Evolutionary conservation across 2,113 vertebrate genomes (phyloP).

Genomic region (Salvelinus namaycush): DNA sequence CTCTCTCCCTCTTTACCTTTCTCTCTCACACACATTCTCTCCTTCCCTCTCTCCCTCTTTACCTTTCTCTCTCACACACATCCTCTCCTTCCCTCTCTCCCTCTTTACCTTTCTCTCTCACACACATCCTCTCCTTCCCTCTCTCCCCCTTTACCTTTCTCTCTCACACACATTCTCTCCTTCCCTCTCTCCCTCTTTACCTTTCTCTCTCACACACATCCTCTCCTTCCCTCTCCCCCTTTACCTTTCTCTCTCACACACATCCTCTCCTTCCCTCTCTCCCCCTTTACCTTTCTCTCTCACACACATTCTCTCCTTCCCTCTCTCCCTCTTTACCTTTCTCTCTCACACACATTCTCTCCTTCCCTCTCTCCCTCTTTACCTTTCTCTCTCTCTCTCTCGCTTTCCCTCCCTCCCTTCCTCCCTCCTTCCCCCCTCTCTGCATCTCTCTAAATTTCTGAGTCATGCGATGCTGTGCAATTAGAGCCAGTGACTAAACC

Average conservation of each 20-base stretch:
- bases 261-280: constrained; percentile 13
- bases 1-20: not conserved
- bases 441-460: not conserved
- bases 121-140: not conserved
- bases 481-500: not conserved
- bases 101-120: constrained; percentile 4
- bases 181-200: constrained; percentile 35
- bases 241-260: not conserved
- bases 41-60: not conserved
- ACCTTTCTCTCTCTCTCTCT: not conserved
- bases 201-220: not conserved
- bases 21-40: too few species aligned
- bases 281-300: constrained; percentile 25
- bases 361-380: constrained; percentile 37
- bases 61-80: not conserved
- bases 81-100: constrained; percentile 27
- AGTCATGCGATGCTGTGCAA: not conserved
- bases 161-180: not conserved
- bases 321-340: constrained; percentile 36
- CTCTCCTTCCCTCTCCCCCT: not conserved
- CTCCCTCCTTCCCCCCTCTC: constrained; percentile 29
- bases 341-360: not conserved
- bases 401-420: constrained; percentile 14
- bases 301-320: not conserved
- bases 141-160: not conserved